Base-by-base conservation (phyloP, 2,888 invertebrate species). In the Brachyptera risi region DNA sequence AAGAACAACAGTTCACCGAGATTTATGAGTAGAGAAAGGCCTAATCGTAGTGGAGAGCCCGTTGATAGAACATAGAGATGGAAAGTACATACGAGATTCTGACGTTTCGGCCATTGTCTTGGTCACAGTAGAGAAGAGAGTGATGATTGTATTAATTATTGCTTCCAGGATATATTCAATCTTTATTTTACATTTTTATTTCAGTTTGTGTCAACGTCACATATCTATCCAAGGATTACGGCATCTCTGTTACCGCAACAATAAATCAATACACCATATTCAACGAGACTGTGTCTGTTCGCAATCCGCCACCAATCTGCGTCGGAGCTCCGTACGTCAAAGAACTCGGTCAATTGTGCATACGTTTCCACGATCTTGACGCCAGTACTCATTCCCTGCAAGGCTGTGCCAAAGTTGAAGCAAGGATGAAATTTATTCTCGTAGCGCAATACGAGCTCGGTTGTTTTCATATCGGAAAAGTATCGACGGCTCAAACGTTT, bases 261-360 rank as follows among this genome's bases (percentile, higher is more conserved):
- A 68, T 68, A 40, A 69, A 72, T 26, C 56, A 64, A 1, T 58
- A 66, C 15, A 58, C 67, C 3, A 35, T 73, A n/a, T 67, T 67
- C 50, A 73, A 73, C 61, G 69, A 71, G 64, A 71, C 73, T 44
- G 26, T 73, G 27, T n/a, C 66, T 72, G 73, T 67, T 3, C 67
- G 65, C 23, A 73, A 72, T 65, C 73, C 73, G 56, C 73, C 73
- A n/a, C 70, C 71, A 7, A 57, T 72, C 15, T 73, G 73, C 56
- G 50, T 69, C 15, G 69, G 71, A 1, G 65, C 68, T 42, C 68
- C 69, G n/a, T 68, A 71, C 56, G 44, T 71, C 2, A 68, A 71
- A 56, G 59, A 68, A 27, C 40, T 70, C 17, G 66, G 69, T 11
- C 65, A 68, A 40, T 35, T 70, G 27, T 73, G 73, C 50, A 38